Evolutionary conservation across 2,888 invertebrate species (phyloP).

Genomic region (Melanostoma scalare): DNA sequence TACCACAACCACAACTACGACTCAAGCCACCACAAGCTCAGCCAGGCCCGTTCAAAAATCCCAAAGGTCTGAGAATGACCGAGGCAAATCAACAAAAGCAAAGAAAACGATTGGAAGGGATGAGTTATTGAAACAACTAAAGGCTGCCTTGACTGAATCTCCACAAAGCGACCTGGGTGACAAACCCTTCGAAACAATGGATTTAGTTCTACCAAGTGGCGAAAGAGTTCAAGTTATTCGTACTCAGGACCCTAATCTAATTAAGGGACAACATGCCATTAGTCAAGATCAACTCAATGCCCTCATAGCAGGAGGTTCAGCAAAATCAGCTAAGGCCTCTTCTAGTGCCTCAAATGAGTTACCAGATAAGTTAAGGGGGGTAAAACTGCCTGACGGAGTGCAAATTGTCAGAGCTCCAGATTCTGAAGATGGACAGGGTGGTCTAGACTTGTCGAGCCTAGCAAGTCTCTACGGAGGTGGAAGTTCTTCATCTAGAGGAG

Average conservation of each 20-base stretch:
- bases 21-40: constrained; percentile 82
- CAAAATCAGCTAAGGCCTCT: constrained; percentile 20
- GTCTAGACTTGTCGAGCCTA: constrained; percentile 79
- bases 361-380: constrained; percentile 84
- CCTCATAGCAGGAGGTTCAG: constrained; percentile 74
- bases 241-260: constrained; percentile 87
- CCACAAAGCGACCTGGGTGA: constrained; percentile 85
- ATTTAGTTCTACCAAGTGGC: constrained; percentile 88
- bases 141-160: constrained; percentile 88
- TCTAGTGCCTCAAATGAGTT: constrained; percentile 76
- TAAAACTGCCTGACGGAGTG: constrained; percentile 84
- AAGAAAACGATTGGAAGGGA: constrained; percentile 86
- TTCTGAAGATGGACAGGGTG: constrained; percentile 76
- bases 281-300: constrained; percentile 82
- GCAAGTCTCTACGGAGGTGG: constrained; percentile 79
- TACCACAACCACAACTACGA: constrained; percentile 87
- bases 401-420: constrained; percentile 75
- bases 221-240: constrained; percentile 89
- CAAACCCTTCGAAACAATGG: constrained; percentile 88
- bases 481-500: constrained; percentile 75
- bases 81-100: constrained; percentile 75
- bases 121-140: constrained; percentile 88
- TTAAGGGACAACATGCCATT: constrained; percentile 84
- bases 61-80: constrained; percentile 83
- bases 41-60: constrained; percentile 83